Conservation (phyloP, 2,113 vertebrate genomes). For the Anser brachyrhynchus region DNA sequence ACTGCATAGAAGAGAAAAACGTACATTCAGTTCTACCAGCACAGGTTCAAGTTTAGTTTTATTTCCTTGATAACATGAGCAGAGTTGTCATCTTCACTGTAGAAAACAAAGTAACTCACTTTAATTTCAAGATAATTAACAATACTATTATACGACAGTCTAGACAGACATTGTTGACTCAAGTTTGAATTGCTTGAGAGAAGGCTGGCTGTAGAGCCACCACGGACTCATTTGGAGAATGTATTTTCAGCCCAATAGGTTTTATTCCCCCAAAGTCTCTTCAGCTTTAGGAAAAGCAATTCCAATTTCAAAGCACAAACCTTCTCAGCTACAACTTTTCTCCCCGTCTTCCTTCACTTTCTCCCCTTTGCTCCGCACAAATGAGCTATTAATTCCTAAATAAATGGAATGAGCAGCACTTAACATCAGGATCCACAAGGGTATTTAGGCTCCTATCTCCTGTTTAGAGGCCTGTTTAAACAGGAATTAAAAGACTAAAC, state of each 20-base stretch:
- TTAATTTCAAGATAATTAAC: conserved; percentile 23
- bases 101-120: neutral
- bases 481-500: neutral
- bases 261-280: neutral
- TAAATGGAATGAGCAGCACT: neutral
- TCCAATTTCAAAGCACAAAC: neutral
- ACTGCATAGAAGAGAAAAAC: neutral
- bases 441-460: neutral
- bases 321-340: neutral
- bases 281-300: neutral
- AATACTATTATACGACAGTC: neutral
- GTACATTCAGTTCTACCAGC: neutral
- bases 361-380: neutral
- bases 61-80: neutral
- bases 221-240: neutral
- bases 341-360: neutral
- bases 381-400: conserved; percentile 23
- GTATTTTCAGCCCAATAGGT: neutral
- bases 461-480: conserved; percentile 19
- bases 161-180: neutral
- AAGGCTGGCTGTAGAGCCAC: neutral
- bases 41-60: neutral
- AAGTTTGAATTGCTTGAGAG: neutral
- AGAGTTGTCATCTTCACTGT: neutral
- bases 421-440: neutral